Percentiles rank a stretch among this genome's conserved stretches.
These are phyloP conservation scores for Zelostemma sp. DNA, from an alignment of 1,140 invertebrate species.

Conservation along the genomic window DNA sequence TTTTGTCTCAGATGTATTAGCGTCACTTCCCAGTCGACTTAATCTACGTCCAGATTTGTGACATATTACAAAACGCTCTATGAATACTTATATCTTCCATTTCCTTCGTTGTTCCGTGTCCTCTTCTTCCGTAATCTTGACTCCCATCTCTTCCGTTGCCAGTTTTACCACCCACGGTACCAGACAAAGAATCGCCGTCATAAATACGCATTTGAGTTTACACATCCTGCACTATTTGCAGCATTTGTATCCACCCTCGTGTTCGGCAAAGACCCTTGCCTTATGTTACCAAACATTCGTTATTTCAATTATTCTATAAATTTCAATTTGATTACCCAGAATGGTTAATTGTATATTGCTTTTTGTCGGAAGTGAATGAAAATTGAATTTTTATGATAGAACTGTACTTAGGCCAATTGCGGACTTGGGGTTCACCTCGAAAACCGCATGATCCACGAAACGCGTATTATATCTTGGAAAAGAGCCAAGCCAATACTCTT, in stretches of 20 bases:
- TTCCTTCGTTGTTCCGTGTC: constrained; percentile 28
- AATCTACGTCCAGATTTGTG: constrained; percentile 54
- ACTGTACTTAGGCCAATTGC: constrained; percentile 24
- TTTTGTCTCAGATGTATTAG: constrained; percentile 44
- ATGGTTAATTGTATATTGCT: too few species aligned
- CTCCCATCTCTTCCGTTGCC: constrained; percentile 37
- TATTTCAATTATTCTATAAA: too few species aligned
- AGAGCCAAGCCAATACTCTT: constrained; percentile 39
- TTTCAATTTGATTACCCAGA: too few species aligned
- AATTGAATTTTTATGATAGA: too few species aligned
- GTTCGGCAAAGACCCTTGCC: too few species aligned
- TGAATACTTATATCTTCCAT: constrained; percentile 51
- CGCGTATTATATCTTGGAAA: constrained; percentile 33
- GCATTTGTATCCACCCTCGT: constrained; percentile 39
- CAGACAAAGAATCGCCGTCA: constrained; percentile 39
- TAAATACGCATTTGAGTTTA: constrained; percentile 43
- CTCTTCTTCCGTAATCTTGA: constrained; percentile 31
- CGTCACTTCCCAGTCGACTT: constrained; percentile 39
- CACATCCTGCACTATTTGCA: constrained; percentile 40
- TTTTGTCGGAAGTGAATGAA: too few species aligned
- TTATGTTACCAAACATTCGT: too few species aligned
- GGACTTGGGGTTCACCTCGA: constrained; percentile 23
- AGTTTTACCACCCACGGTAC: constrained; percentile 36
- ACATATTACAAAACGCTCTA: constrained; percentile 54
- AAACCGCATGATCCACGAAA: constrained; percentile 34